These are phyloP conservation scores for Tonatia bakeri DNA, from an alignment of 2,113 vertebrate genomes.

Conservation along the genomic window DNA sequence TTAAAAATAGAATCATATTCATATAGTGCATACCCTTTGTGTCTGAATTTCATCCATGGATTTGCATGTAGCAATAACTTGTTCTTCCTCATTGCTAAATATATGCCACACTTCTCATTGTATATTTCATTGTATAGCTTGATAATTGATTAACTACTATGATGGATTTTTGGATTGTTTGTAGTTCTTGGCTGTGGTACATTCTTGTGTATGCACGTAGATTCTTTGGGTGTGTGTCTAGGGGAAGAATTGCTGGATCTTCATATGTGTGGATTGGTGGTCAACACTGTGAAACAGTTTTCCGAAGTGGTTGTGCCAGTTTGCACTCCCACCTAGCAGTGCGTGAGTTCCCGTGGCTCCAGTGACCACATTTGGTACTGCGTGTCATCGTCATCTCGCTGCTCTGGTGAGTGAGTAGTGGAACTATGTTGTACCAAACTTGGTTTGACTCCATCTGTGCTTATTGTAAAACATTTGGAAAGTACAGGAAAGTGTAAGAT, in stretches of 20 bases:
- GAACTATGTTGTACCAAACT: not conserved
- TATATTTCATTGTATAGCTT: not conserved
- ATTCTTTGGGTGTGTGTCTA: not conserved
- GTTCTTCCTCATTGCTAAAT: not conserved
- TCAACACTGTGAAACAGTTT: not conserved
- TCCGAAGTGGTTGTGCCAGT: not conserved
- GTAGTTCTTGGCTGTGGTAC: not conserved
- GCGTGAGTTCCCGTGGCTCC: not conserved
- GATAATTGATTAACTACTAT: not conserved
- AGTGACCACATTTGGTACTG: not conserved
- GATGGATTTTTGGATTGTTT: not conserved
- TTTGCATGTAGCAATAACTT: not conserved
- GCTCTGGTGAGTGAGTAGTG: not conserved
- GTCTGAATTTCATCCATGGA: not conserved
- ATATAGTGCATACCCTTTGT: not conserved
- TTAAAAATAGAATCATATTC: not conserved
- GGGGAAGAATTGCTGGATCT: not conserved
- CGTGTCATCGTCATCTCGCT: not conserved
- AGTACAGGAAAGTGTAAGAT: not conserved
- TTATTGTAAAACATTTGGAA: conserved; percentile 19
- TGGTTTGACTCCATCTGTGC: not conserved
- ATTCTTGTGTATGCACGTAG: not conserved
- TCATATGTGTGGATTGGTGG: not conserved
- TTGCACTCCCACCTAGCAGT: not conserved
- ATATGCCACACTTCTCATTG: not conserved